phyloP scores from a whole-genome alignment of 1,140 invertebrate genomes.

The Asbolus verrucosus region DNA sequence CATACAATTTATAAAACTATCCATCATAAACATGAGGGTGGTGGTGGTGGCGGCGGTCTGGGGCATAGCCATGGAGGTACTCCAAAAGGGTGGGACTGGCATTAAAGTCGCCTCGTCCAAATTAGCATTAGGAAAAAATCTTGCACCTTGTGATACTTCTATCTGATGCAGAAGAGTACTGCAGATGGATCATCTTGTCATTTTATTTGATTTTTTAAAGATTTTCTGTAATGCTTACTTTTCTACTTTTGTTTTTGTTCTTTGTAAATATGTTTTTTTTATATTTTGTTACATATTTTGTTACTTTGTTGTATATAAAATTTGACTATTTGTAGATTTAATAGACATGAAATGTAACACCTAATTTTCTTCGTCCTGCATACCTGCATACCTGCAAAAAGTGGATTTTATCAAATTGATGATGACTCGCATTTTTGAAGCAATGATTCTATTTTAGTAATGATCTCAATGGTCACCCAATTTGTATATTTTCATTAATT shows the following conservation, averaged over 20 bases:
- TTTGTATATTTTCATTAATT: too few relatives aligned
- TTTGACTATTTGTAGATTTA: too few relatives aligned
- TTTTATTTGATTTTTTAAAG: too few relatives aligned
- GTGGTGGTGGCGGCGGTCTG: slow-evolving; percentile 31
- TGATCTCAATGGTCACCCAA: too few relatives aligned
- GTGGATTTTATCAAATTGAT: too few relatives aligned
- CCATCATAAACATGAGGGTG: slow-evolving; percentile 65
- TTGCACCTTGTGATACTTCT: slow-evolving; percentile 7
- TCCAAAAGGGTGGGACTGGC: slow-evolving; percentile 36
- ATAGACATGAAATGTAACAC: too few relatives aligned
- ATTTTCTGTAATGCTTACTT: neutral
- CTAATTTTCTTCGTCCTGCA: too few relatives aligned
- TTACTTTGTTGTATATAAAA: slow-evolving; percentile 1
- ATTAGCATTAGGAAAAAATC: neutral
- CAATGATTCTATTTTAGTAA: too few relatives aligned
- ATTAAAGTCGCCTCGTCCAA: neutral
- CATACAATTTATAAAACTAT: slow-evolving; percentile 75
- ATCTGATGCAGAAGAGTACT: neutral
- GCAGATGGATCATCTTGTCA: neutral
- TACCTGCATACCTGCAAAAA: too few relatives aligned
- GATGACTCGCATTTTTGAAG: too few relatives aligned
- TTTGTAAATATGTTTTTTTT: neutral
- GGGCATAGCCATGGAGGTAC: slow-evolving; percentile 48
- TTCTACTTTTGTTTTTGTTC: neutral
- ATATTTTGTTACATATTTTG: neutral